Evolutionary conservation across 2,113 vertebrate species (phyloP), one percentile per base, ranked within the genome.

Genomic region (Agelaius phoeniceus): DNA sequence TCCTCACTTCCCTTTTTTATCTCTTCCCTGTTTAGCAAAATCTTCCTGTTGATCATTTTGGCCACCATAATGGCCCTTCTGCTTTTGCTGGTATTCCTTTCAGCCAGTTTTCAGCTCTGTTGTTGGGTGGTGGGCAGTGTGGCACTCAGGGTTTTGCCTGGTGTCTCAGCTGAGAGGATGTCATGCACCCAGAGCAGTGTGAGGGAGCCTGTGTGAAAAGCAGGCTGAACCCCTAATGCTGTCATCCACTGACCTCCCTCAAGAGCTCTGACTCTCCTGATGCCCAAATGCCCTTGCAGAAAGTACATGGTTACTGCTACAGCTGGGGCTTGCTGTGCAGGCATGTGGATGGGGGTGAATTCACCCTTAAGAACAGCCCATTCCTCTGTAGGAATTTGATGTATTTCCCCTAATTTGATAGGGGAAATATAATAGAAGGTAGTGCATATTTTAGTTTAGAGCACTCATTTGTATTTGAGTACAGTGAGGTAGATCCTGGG

Each of bases 141-240:
- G 46, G 33, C 24, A 5, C 20, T 57, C 19, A 5, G n/a, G 12
- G 52, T 27, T 82, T 24, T 58, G 16, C 35, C 33, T 9, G 41
- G 22, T 54, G 48, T 43, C 66, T 81, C 31, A 74, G 81, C 37
- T 74, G 61, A 39, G 48, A 54, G 49, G 19, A 19, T 94, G 37
- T 10, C 18, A 2, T 7, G 11, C 5, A 1, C 3, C 11, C 4
- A 52, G 52, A 30, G 4, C 55, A 58, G 31, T 11, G 30, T 0
- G 2, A 63, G 33, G 54, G 79, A 57, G 11, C 11, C 46, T 80
- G 69, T 22, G 10, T 63, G 68, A 44, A 54, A 52, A 21, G 21
- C 28, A 71, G 51, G 5, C 4, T 30, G 30, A 68, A 18, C 57
- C 62, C 52, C 37, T 35, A 2, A 28, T 86, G 39, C 13, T 39